phyloP scores from a whole-genome alignment of 1,140 invertebrate species.

The Nixonia krombeini region DNA sequence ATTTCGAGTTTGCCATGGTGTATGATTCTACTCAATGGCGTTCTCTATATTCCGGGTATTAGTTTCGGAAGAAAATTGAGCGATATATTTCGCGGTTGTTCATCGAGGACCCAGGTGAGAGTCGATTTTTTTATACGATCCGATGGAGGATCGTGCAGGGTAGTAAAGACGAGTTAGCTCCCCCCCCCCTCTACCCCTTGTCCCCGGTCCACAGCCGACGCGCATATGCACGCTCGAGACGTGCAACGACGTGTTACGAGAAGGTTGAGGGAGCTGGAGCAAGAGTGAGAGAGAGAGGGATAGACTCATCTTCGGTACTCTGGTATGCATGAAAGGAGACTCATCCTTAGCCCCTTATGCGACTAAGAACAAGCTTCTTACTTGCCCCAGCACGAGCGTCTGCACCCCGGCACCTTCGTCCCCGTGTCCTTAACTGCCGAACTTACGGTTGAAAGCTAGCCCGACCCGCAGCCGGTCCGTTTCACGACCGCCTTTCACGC shows the following conservation, averaged over 20 bases:
- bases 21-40: too few species aligned
- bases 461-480: conserved; percentile 39
- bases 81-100: too few species aligned
- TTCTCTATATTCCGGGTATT: too few species aligned
- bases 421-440: conserved; percentile 51
- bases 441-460: conserved; percentile 50
- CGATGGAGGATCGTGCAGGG: conserved; percentile 39
- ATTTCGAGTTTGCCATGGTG: too few species aligned
- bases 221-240: conserved; percentile 37
- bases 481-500: conserved; percentile 38
- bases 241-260: conserved; percentile 31
- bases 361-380: conserved; percentile 45
- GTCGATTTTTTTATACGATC: conserved; percentile 45
- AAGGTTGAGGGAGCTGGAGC: conserved; percentile 7
- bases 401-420: conserved; percentile 34
- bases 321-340: conserved; percentile 57
- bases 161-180: conserved; percentile 40
- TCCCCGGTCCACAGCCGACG: too few species aligned
- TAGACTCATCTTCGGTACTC: conserved; percentile 45
- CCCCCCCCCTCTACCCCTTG: background rate
- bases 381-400: conserved; percentile 32
- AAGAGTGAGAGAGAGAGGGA: conserved; percentile 8
- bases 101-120: conserved; percentile 42
- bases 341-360: conserved; percentile 35
- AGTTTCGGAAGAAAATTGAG: too few species aligned